These are phyloP conservation scores for Leucopternis melanops DNA, from an alignment of 2,113 vertebrate genomes.

Conservation along the genomic window DNA sequence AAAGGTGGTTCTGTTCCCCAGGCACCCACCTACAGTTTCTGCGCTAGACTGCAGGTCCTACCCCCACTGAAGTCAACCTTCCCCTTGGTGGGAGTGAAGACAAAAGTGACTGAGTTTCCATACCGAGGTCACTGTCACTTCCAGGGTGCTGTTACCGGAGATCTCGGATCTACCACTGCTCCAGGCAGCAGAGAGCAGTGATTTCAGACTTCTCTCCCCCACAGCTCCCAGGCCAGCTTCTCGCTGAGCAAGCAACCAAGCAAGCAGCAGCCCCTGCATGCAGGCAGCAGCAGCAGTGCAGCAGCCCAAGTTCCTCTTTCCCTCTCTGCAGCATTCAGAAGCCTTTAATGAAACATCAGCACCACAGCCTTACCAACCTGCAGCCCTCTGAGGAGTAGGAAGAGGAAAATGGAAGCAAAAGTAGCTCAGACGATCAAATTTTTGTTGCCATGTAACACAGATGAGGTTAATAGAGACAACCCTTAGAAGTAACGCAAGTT, in stretches of 20 bases:
- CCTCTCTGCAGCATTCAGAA: background rate
- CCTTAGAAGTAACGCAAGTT: background rate
- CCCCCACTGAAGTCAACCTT: background rate
- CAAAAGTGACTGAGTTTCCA: background rate
- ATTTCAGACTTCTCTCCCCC: background rate
- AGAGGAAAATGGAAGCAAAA: background rate
- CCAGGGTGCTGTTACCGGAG: background rate
- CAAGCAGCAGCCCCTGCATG: background rate
- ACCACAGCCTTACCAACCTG: background rate
- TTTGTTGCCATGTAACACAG: background rate
- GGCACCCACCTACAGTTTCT: background rate
- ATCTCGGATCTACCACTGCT: background rate
- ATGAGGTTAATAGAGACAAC: background rate
- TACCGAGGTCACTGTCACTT: background rate
- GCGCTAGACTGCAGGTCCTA: background rate
- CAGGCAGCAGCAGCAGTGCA: background rate
- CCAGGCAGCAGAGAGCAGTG: fast-evolving
- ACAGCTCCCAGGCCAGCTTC: background rate
- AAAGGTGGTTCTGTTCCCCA: background rate
- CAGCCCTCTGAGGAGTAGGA: background rate
- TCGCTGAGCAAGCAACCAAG: background rate
- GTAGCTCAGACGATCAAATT: background rate
- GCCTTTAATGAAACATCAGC: background rate
- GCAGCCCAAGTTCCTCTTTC: background rate
- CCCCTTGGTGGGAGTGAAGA: fast-evolving